Percentiles rank a stretch among this genome's conserved stretches.
These are phyloP conservation scores for Rhincodon typus DNA, from an alignment of 2,797 vertebrate genomes.

Conservation along the genomic window DNA sequence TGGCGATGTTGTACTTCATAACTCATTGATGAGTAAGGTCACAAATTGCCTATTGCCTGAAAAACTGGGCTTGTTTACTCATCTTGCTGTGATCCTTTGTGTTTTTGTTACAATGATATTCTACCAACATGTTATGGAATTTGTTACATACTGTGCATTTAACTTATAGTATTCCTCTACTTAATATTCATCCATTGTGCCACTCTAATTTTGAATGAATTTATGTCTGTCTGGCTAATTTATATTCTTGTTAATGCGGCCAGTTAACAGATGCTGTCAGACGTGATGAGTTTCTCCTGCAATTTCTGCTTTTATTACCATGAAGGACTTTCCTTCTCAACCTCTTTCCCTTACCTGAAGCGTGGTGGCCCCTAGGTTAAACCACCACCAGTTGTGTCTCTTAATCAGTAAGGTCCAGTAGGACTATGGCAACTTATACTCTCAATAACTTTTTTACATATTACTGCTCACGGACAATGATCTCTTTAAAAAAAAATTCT, in stretches of 20 bases:
- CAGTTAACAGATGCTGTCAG: too few relatives aligned
- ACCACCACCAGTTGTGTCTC: too few relatives aligned
- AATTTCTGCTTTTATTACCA: too few relatives aligned
- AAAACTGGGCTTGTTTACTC: background rate
- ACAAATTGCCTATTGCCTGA: background rate
- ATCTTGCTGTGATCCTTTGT: background rate
- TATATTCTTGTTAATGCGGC: background rate
- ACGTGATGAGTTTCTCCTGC: too few relatives aligned
- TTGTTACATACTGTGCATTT: background rate
- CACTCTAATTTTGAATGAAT: background rate
- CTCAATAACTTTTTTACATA: background rate
- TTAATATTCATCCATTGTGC: background rate
- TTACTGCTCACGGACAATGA: background rate
- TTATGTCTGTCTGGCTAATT: background rate
- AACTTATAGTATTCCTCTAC: background rate
- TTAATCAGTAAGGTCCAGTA: too few relatives aligned
- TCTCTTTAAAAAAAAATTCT: background rate
- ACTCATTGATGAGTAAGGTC: background rate
- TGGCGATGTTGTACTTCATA: background rate
- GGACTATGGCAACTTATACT: too few relatives aligned
- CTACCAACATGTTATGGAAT: background rate
- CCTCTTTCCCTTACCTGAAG: too few relatives aligned
- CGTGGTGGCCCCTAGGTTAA: too few relatives aligned
- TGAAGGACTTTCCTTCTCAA: too few relatives aligned
- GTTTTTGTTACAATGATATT: background rate